Evolutionary conservation across 2,888 invertebrate genomes (phyloP).

Genomic region (Halocaridina rubra): DNA sequence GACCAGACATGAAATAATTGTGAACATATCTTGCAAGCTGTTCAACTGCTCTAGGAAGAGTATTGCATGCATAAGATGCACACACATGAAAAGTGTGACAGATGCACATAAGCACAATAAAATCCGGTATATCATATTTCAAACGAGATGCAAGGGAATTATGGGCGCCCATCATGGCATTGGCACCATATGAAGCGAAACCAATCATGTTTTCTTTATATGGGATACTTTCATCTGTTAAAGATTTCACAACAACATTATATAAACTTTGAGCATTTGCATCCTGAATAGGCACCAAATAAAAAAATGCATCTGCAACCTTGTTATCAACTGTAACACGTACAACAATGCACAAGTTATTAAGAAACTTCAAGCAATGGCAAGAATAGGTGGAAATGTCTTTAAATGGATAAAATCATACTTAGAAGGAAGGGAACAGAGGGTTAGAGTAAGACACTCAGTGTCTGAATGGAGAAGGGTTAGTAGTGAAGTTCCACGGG

Average conservation of each 20-base stretch:
- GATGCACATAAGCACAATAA: background rate
- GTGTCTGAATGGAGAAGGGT: too few relatives aligned
- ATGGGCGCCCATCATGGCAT: conserved; percentile 18
- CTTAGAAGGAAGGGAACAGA: too few relatives aligned
- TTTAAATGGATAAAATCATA: too few relatives aligned
- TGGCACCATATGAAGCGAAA: conserved; percentile 27
- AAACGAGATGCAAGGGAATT: conserved; percentile 3
- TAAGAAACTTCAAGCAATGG: too few relatives aligned
- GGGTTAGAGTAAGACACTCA: too few relatives aligned
- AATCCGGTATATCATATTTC: background rate
- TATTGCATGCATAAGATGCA: background rate
- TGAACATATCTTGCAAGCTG: background rate
- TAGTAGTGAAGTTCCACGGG: too few relatives aligned
- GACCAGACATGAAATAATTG: background rate
- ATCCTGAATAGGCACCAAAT: conserved; percentile 18
- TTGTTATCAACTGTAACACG: background rate
- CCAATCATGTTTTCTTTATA: conserved; percentile 31
- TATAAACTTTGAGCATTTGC: conserved; percentile 18
- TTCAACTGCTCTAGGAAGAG: background rate
- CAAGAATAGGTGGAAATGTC: too few relatives aligned
- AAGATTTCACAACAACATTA: background rate
- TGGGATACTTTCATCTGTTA: conserved; percentile 17
- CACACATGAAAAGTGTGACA: conserved; percentile 9
- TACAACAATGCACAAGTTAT: too few relatives aligned
- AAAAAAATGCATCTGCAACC: background rate